phyloP scores from a whole-genome alignment of 2,797 vertebrate species.

The Muscicapa striata region DNA sequence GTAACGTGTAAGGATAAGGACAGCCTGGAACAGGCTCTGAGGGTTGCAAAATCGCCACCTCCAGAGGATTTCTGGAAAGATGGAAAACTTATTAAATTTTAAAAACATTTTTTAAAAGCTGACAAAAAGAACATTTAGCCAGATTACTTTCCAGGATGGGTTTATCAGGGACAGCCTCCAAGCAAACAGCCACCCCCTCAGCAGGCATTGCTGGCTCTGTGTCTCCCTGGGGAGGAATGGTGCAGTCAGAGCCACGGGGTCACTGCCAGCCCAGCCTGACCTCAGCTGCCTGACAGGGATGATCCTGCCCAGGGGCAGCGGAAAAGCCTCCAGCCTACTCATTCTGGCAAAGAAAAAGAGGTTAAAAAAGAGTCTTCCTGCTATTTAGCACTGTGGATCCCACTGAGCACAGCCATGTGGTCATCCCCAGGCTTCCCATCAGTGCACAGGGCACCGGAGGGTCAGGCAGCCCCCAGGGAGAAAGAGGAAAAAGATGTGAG shows the following conservation, averaged over 20 bases:
- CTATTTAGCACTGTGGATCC: neutral
- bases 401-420: neutral
- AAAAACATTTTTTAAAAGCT: neutral
- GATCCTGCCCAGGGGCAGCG: neutral
- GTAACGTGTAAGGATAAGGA: neutral
- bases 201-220: rapidly evolving
- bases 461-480: neutral
- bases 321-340: neutral
- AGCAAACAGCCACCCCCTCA: neutral
- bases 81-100: neutral
- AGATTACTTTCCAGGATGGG: neutral
- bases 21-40: neutral
- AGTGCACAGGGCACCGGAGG: neutral
- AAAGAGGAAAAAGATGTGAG: neutral
- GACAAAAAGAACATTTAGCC: neutral
- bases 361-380: neutral
- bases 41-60: slow-evolving; percentile 34
- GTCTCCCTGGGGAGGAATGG: neutral
- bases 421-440: neutral
- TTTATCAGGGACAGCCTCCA: neutral
- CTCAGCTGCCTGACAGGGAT: neutral
- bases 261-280: neutral
- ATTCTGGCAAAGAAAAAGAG: neutral
- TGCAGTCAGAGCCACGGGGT: neutral
- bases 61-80: neutral